Evolutionary conservation across 2,797 vertebrate species (phyloP), one percentile per base, ranked within the genome.

Genomic region (Linurgus olivaceus): DNA sequence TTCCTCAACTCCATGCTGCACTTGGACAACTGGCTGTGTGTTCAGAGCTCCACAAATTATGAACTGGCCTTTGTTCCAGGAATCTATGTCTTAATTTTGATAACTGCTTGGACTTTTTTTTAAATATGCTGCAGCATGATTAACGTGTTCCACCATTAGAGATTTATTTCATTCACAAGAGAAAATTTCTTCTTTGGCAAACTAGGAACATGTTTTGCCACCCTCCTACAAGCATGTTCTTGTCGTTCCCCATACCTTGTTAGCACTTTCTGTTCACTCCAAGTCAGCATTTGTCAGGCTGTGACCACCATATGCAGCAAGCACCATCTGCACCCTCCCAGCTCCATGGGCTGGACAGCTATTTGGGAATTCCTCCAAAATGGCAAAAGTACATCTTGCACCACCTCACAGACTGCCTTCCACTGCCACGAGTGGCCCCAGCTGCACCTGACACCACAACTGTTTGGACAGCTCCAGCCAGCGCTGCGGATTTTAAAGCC

Each of bases 391-490:
- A 92, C 96, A 95, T 94, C 94, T 89, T 96, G 79, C 35, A 54
- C 10, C 71, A 84, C 86, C 42, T 96, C 80, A 82, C 3, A 95
- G 75, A 54, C 78, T 83, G 95, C 68, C 93, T 98, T 98, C 97
- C 98, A 97, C 97, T 97, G 97, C 96, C 44, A 4, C 40, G 63
- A 61, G 87, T 52, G 83, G 87, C 89, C 95, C 81, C 93, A 92
- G 97, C 97, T 97, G 98, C 98, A 99, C 98, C 98, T 98, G 98
- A 98, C 98, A 96, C 96, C 97, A 98, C 98, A 99, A 98, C 98
- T 98, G 98, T 97, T 97, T 96, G 97, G 95, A 96, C 96, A 97
- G 96, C 93, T 97, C 96, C 97, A 95, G 88, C 78, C 92, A 97
- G 95, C 35, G 95, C 97, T 94, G 96, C 83, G 28, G 95, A 97